These are phyloP conservation scores for Psylliodes chrysocephalus DNA, from an alignment of 2,888 invertebrate genomes.

Conservation along the genomic window DNA sequence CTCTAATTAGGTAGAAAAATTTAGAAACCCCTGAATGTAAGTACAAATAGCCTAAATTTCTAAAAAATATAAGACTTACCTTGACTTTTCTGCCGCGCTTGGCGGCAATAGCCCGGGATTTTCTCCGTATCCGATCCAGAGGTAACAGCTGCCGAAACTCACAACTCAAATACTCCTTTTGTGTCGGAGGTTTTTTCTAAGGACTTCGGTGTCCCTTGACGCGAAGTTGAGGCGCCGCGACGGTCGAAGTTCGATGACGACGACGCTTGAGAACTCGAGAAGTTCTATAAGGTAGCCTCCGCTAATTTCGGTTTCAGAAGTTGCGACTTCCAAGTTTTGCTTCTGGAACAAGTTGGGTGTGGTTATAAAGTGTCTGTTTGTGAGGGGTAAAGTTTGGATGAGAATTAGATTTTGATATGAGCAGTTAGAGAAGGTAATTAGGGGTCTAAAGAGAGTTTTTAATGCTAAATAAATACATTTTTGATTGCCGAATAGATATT, in stretches of 20 bases:
- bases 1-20: too few species aligned
- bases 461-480: too few species aligned
- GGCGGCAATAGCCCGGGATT: constrained; percentile 87
- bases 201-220: constrained; percentile 4
- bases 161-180: constrained; percentile 16
- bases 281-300: not conserved
- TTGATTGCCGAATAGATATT: too few species aligned
- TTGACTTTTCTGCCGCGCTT: constrained; percentile 83
- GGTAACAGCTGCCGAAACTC: constrained; percentile 39
- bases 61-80: too few species aligned
- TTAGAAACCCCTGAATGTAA: too few species aligned
- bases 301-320: not conserved
- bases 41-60: too few species aligned
- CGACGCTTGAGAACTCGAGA: not conserved
- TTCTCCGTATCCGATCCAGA: constrained; percentile 86
- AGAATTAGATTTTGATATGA: too few species aligned
- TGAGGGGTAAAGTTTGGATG: too few species aligned
- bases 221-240: not conserved
- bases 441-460: too few species aligned
- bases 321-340: not conserved
- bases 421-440: too few species aligned
- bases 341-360: not conserved
- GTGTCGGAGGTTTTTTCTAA: not conserved
- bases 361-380: not conserved
- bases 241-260: not conserved